Evolutionary conservation across 2,797 vertebrate species (phyloP).

Genomic region (Molothrus ater): DNA sequence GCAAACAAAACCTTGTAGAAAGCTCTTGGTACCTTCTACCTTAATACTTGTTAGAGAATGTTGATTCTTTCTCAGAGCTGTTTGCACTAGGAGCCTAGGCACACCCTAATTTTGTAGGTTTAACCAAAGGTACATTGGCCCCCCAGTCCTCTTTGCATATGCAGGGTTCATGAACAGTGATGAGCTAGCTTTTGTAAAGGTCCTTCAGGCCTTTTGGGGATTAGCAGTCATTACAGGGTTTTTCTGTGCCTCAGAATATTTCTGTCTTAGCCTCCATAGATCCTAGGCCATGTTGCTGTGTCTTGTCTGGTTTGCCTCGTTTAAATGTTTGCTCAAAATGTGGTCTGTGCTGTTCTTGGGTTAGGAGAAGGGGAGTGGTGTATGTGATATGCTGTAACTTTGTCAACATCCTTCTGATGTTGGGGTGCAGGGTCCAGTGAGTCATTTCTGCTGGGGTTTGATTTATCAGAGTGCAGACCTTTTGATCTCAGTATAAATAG

Average conservation of each 20-base stretch:
- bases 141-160: fast-evolving
- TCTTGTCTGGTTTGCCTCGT: not conserved
- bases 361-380: not conserved
- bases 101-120: not conserved
- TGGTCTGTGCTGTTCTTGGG: not conserved
- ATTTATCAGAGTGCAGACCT: not conserved
- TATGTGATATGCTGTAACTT: not conserved
- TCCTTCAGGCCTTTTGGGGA: not conserved
- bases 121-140: not conserved
- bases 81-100: not conserved
- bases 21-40: not conserved
- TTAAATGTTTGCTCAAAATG: not conserved
- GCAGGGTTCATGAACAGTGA: not conserved
- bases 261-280: not conserved
- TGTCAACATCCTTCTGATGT: not conserved
- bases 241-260: not conserved
- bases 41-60: not conserved
- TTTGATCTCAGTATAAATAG: not conserved
- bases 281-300: not conserved
- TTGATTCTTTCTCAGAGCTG: not conserved
- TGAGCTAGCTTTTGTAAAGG: not conserved
- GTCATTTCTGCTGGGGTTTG: not conserved
- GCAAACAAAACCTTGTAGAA: not conserved
- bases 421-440: not conserved
- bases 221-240: fast-evolving